phyloP scores from a whole-genome alignment of 64 coral and sea anemone species.

The Porites lutea region DNA sequence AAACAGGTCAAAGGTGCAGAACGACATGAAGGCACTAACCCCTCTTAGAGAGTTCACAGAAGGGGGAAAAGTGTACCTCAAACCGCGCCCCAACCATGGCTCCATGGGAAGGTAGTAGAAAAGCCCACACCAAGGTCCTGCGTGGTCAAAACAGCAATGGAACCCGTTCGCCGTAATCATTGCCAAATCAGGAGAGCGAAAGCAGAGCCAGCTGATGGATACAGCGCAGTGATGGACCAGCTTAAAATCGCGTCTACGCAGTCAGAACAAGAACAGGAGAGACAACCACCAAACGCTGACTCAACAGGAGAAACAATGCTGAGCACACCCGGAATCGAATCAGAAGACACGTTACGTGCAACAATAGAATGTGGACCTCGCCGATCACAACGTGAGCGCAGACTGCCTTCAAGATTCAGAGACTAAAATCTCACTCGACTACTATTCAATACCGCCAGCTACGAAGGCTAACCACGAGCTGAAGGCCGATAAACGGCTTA shows the following conservation, averaged over 20 bases:
- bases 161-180: background rate
- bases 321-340: no score
- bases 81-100: background rate
- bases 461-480: no score
- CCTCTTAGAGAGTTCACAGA: background rate
- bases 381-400: no score
- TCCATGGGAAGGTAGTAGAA: conserved; percentile 5
- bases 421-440: no score
- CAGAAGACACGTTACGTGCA: no score
- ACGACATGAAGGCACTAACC: background rate
- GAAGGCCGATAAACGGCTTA: no score
- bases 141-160: conserved; percentile 3
- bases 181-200: background rate
- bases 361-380: no score
- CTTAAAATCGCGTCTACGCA: background rate
- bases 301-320: no score
- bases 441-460: no score
- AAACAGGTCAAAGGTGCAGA: background rate
- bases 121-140: background rate
- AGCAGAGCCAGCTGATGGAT: background rate
- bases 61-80: conserved; percentile 3
- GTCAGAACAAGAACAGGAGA: background rate
- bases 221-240: background rate
- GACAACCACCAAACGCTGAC: no score
- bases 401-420: no score